Base-by-base conservation (phyloP, 2,113 vertebrate species). In the Balaenoptera acutorostrata region DNA sequence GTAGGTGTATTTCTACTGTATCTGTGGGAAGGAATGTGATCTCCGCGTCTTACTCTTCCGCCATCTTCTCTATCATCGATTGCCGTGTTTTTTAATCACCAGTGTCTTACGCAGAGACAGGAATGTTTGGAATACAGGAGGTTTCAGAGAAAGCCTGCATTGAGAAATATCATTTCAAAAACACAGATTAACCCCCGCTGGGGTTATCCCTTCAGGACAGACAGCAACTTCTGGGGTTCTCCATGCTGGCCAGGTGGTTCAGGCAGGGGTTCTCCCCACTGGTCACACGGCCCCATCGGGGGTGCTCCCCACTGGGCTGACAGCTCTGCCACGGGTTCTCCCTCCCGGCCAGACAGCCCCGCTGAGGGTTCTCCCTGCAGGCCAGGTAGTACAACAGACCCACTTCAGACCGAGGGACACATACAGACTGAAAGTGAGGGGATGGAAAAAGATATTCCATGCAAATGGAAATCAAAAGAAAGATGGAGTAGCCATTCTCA, bases 311-410 rank as follows among this genome's bases (percentile, higher is more conserved):
- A 57, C 99, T 13, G 98, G 98, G 9, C 98, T 97, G 49, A 87
- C 99, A 3, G 93, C 98, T 36, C 97, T 98, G 18, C 93, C 98
- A 7, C 98, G 98, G 5, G 98, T 98, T 6, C 98, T 99, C 12
- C 98, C 99, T 64, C 44, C 99, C 41, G 99, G 98, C 84, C 99
- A 98, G 0, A 97, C 99, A 1, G 97, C 98, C 68, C 96, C 98
- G 3, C 96, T 98, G 39, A 98, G 98, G 6, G 98, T 98, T 17
- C 98, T 99, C 44, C 98, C 99, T 4, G 29, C 99, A 10, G 98
- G 97, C 71, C 99, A 98, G 64, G 92, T 98, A 64, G 93, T 98
- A 31, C 27, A 52, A 52, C 1, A 52, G 49, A 17, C 49, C 49
- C 49, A 52, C 49, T 52, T 52, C 49, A 52, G 49, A 17, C 49